These are phyloP conservation scores for Anoplolepis gracilipes DNA, from an alignment of 1,140 invertebrate genomes.

Conservation along the genomic window DNA sequence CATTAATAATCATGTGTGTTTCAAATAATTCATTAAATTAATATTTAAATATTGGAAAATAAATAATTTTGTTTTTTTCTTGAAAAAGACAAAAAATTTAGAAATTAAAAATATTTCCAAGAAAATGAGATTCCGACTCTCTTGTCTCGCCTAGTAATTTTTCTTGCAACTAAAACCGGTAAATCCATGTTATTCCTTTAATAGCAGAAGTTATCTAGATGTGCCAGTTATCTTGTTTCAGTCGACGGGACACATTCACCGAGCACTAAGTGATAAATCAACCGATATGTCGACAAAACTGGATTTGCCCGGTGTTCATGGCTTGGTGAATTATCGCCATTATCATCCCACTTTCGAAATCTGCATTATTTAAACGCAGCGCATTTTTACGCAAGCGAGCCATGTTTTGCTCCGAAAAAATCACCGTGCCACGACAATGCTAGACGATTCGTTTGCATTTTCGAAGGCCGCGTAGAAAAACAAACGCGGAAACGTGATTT, in stretches of 20 bases:
- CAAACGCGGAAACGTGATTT: constrained; percentile 19
- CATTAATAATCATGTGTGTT: neutral
- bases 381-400: neutral
- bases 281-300: constrained; percentile 13
- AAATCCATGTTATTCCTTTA: neutral
- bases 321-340: constrained; percentile 33
- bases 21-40: neutral
- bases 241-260: neutral
- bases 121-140: constrained; percentile 2
- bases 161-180: neutral
- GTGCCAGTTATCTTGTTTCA: constrained; percentile 9
- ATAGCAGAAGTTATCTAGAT: neutral
- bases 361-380: neutral
- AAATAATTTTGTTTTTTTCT: neutral
- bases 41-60: neutral
- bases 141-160: neutral
- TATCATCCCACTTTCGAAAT: constrained; percentile 14
- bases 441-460: neutral
- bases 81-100: neutral
- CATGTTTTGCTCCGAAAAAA: neutral
- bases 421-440: neutral
- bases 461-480: neutral
- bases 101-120: neutral
- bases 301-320: neutral
- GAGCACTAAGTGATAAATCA: constrained; percentile 4